Evolutionary conservation across 2,113 vertebrate genomes (phyloP).

Genomic region (Pterocles burchelli): DNA sequence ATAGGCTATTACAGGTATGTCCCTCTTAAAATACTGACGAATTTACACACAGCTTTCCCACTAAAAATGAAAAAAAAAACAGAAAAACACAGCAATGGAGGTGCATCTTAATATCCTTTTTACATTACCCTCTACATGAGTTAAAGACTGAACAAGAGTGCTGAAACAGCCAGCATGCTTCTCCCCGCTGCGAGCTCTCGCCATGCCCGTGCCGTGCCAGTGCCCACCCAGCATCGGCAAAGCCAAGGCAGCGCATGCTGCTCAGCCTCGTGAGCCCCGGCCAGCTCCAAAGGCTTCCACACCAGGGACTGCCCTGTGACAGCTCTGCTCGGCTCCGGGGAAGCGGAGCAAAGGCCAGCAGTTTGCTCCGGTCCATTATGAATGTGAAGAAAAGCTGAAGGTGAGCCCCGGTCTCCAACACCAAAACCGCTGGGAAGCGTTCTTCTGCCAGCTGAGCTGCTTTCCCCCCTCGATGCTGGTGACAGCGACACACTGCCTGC

Average conservation of each 20-base stretch:
- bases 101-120: neutral
- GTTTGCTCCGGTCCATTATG: neutral
- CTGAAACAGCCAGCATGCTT: rapidly evolving
- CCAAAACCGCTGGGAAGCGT: neutral
- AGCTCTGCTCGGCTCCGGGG: too few species aligned
- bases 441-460: neutral
- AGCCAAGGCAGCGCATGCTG: rapidly evolving
- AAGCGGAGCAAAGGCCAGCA: neutral
- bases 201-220: rapidly evolving
- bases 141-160: neutral
- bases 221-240: rapidly evolving
- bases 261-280: rapidly evolving
- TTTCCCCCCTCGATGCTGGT: neutral
- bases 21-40: neutral
- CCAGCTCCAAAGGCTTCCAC: neutral
- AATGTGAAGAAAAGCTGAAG: neutral
- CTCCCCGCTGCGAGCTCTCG: rapidly evolving
- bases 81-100: neutral
- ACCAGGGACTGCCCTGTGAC: too few species aligned
- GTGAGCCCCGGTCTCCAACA: neutral
- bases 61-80: neutral
- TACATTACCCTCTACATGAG: neutral
- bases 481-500: rapidly evolving
- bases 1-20: neutral
- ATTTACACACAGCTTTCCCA: neutral